Base-by-base conservation (phyloP, 2,797 vertebrate genomes). In the Artibeus lituratus region DNA sequence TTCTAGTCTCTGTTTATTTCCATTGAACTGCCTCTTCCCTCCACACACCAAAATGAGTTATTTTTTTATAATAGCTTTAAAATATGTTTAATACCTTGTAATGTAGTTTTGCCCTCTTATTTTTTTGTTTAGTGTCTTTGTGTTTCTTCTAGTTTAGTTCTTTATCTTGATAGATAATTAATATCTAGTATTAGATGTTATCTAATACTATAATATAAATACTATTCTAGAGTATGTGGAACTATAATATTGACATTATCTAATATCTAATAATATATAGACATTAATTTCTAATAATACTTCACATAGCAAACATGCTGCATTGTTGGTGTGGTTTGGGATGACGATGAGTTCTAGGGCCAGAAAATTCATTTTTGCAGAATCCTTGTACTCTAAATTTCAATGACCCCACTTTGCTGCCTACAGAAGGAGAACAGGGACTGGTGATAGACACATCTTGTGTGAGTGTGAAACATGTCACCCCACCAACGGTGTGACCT, bases 1-100 rank as follows among this genome's bases (percentile, higher is more conserved):
- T 93, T 94, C 29, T 37, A 70, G 59, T 76, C 77, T 77, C 39
- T 90, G 0, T 47, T 51, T 39, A 89, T 94, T 90, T n/a, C 59
- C 24, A 4, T 24, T 80, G 49, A 78, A 77, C 26, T 59, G 3
- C 74, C 57, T 73, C 10, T 93, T 59, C 26, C 19, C 57, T 77
- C 72, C 67, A 24, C 35, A 70, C 0, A 3, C 11, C 10, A 57
- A 16, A 57, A 65, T 74, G 37, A 51, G 7, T 16, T 83, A 49
- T 96, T 92, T 94, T 94, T 86, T 74, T 83, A 53, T 37, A 53
- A 82, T 47, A 22, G 18, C 12, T 73, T 87, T 80, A 88, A 94
- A 76, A 15, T 86, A 37, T 62, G 92, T 84, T 74, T 78, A 39
- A 51, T 74, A 62, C 21, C 62, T 47, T 62, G 3, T 35, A 77